Percentiles rank a stretch among this genome's conserved stretches.
These are phyloP conservation scores for Alexandromys fortis DNA, from an alignment of 2,113 vertebrate species.

Conservation along the genomic window DNA sequence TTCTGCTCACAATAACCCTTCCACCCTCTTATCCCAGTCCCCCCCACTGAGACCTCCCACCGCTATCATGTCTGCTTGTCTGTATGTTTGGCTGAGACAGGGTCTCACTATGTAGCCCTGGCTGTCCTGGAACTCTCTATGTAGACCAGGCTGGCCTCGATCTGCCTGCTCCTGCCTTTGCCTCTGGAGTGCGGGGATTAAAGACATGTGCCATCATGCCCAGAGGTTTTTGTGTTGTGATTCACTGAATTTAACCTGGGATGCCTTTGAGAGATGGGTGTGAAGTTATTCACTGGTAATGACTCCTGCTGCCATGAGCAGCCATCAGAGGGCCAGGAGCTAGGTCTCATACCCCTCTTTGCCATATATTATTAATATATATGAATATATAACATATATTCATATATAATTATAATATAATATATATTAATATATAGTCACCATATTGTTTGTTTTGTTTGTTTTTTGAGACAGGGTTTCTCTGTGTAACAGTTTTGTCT, in stretches of 20 bases:
- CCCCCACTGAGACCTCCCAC: not conserved
- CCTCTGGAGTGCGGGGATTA: not conserved
- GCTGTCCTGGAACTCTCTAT: not conserved
- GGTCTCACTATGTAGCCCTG: not conserved
- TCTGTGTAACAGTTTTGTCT: too few species aligned
- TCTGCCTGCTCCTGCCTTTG: not conserved
- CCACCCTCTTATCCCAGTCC: not conserved
- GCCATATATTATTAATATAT: too few species aligned
- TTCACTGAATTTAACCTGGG: not conserved
- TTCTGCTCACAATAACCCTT: not conserved
- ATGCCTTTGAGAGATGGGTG: not conserved
- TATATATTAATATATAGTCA: too few species aligned
- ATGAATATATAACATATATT: too few species aligned
- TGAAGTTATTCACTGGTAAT: not conserved
- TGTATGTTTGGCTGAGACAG: not conserved
- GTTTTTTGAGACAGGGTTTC: too few species aligned
- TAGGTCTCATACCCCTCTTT: not conserved
- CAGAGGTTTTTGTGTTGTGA: not conserved
- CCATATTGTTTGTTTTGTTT: too few species aligned
- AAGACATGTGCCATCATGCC: not conserved
- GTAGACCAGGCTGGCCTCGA: not conserved
- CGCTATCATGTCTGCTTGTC: not conserved
- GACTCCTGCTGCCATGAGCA: not conserved
- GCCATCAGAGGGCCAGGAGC: not conserved
- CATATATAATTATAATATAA: too few species aligned